Percentiles rank a stretch among this genome's conserved stretches.
phyloP scores from a whole-genome alignment of 2,888 invertebrate genomes.

The Noctua comes region DNA sequence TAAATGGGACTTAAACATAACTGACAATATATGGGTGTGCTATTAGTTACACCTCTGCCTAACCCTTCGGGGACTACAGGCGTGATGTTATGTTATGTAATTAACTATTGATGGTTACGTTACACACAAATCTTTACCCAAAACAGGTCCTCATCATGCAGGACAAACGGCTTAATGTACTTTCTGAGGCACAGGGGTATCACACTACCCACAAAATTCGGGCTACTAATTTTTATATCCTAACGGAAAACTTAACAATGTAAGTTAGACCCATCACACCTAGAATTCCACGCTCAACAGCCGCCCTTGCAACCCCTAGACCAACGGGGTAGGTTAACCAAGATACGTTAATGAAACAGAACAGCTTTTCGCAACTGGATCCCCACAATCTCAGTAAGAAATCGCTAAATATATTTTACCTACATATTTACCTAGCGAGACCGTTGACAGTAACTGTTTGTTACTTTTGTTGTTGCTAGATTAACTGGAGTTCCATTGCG shows the following conservation, averaged over 20 bases:
- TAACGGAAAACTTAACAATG: neutral
- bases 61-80: neutral
- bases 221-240: neutral
- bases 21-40: too few species aligned
- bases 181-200: neutral
- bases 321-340: neutral
- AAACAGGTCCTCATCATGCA: too few species aligned
- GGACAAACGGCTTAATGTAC: too few species aligned
- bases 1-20: too few species aligned
- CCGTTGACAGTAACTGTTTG: constrained; percentile 47
- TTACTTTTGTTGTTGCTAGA: constrained; percentile 40
- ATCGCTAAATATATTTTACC: constrained; percentile 54
- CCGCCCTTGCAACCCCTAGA: neutral
- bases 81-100: neutral
- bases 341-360: constrained; percentile 19
- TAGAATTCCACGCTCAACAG: neutral
- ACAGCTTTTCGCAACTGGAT: constrained; percentile 20
- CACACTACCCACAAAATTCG: neutral
- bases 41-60: neutral
- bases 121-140: too few species aligned
- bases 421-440: constrained; percentile 25
- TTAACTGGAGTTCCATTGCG: constrained; percentile 20
- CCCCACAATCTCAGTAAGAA: constrained; percentile 30
- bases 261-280: neutral
- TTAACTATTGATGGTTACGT: neutral